These are phyloP conservation scores for Chelonus insularis DNA, from an alignment of 1,140 invertebrate genomes.

Conservation along the genomic window DNA sequence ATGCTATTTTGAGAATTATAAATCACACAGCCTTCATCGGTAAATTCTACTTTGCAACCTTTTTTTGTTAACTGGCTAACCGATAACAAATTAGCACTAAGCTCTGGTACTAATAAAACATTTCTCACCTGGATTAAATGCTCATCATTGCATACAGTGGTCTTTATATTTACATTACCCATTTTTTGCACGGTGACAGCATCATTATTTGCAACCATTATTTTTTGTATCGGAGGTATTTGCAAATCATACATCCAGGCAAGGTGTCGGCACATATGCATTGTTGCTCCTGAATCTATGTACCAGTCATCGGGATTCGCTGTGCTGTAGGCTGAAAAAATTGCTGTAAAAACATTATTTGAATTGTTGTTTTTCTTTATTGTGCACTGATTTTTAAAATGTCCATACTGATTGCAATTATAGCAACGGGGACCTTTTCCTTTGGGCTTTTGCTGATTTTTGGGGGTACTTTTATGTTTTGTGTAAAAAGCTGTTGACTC, in stretches of 20 bases:
- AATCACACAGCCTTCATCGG: not conserved
- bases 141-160: not conserved
- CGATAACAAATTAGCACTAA: conserved; percentile 23
- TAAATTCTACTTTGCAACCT: conserved; percentile 8
- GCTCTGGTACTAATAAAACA: conserved; percentile 12
- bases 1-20: not conserved
- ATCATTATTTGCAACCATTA: conserved; percentile 1
- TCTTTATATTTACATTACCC: not conserved
- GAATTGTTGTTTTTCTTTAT: not conserved
- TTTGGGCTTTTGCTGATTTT: not conserved
- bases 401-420: conserved; percentile 3
- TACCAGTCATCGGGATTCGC: not conserved
- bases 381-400: not conserved
- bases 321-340: not conserved
- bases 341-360: too few species aligned
- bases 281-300: conserved; percentile 11
- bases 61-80: conserved; percentile 21
- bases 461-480: not conserved
- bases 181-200: not conserved
- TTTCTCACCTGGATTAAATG: conserved; percentile 3
- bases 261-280: conserved; percentile 2
- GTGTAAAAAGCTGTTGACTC: not conserved
- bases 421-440: conserved; percentile 4
- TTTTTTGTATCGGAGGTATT: not conserved
- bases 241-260: not conserved